Percentiles rank a stretch among this genome's conserved stretches.
phyloP scores from a whole-genome alignment of 1,140 invertebrate species.

The Popillia japonica region DNA sequence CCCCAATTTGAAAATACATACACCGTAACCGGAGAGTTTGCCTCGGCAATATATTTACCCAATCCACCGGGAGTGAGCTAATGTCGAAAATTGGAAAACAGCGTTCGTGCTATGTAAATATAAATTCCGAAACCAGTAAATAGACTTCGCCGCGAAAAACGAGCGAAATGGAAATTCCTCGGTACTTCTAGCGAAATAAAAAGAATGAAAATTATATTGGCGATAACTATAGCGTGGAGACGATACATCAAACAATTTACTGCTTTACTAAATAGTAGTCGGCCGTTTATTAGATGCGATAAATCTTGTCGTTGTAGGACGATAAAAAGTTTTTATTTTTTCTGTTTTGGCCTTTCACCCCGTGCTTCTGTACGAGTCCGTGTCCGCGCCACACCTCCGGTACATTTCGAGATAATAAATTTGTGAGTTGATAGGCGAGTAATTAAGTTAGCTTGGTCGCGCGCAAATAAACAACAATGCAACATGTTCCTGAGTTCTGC shows the following conservation, averaged over 20 bases:
- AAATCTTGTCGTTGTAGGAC: background rate
- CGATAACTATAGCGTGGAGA: background rate
- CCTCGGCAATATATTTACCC: background rate
- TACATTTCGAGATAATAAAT: conserved; percentile 11
- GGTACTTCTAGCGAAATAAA: no score
- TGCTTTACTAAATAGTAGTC: background rate
- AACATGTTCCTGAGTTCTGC: background rate
- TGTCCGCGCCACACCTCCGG: background rate
- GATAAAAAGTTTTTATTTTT: conserved; percentile 5
- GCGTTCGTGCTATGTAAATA: background rate
- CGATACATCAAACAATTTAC: background rate
- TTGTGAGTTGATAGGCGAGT: background rate
- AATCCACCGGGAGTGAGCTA: background rate
- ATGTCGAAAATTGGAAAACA: background rate
- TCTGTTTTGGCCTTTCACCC: conserved; percentile 3
- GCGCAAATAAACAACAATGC: conserved; percentile 5
- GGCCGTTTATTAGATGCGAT: background rate
- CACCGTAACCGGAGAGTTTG: no score
- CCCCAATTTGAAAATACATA: background rate
- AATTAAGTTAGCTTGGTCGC: background rate
- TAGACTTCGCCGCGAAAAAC: no score
- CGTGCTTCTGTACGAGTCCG: background rate
- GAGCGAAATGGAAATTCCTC: no score
- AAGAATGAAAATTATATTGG: no score
- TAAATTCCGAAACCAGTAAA: no score